phyloP scores from a whole-genome alignment of 2,888 invertebrate genomes.

The Drosophila barbarae region DNA sequence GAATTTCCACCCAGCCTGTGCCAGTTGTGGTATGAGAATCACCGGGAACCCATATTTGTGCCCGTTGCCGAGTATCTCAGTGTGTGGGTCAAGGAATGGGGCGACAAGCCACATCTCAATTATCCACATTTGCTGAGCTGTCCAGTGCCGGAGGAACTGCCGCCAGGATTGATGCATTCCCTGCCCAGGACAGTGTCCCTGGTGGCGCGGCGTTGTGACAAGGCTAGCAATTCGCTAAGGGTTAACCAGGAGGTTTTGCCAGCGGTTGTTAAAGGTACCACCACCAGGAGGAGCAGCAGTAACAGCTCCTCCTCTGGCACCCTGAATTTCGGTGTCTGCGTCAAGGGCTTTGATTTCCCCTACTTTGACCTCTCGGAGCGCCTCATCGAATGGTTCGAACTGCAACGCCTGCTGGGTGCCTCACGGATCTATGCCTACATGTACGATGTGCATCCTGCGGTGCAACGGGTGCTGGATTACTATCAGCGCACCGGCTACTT shows the following conservation, averaged over 20 bases:
- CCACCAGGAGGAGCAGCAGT: neutral
- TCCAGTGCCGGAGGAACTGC: constrained; percentile 83
- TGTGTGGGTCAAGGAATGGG: constrained; percentile 93
- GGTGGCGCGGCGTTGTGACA: constrained; percentile 42
- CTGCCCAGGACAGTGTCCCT: constrained; percentile 55
- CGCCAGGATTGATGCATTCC: rapidly evolving
- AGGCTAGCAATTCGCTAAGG: constrained; percentile 74
- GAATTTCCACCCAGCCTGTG: constrained; percentile 83
- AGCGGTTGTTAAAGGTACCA: neutral
- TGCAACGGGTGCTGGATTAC: constrained; percentile 85
- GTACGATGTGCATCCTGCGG: constrained; percentile 91
- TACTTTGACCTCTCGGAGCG: constrained; percentile 92
- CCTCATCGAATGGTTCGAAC: constrained; percentile 94
- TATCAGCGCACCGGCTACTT: constrained; percentile 84
- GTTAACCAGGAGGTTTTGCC: constrained; percentile 35
- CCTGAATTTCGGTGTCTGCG: constrained; percentile 87
- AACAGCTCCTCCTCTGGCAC: neutral
- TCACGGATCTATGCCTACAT: constrained; percentile 93
- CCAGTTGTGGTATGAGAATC: constrained; percentile 92
- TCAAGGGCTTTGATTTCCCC: constrained; percentile 93
- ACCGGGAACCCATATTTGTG: constrained; percentile 87
- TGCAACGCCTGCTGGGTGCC: constrained; percentile 89
- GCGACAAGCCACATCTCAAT: constrained; percentile 90
- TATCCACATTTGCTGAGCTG: constrained; percentile 94
- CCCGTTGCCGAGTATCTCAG: constrained; percentile 83